Percentiles rank a stretch among this genome's conserved stretches.
Evolutionary conservation across 2,888 invertebrate genomes (phyloP).

Genomic region (Drosophila mimica): DNA sequence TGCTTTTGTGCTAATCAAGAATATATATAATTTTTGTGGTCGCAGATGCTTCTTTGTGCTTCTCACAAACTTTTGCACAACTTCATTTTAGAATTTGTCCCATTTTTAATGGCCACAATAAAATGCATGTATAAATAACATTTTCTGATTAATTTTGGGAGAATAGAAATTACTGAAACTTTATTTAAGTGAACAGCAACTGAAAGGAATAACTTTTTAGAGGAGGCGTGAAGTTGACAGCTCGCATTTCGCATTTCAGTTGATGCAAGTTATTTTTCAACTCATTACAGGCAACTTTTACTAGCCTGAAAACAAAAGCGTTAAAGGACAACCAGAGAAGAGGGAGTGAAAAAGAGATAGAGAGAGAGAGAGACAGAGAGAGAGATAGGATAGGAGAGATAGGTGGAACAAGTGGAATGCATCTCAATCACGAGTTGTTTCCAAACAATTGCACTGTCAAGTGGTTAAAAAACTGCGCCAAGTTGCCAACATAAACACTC

Average conservation of each 20-base stretch:
- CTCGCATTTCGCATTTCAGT: not conserved
- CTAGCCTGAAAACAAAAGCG: constrained; percentile 8
- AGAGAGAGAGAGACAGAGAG: not conserved
- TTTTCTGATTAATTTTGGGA: not conserved
- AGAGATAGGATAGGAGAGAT: not conserved
- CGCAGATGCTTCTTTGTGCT: not conserved
- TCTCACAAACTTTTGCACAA: not conserved
- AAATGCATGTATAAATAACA: not conserved
- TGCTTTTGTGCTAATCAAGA: not conserved
- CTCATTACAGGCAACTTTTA: constrained; percentile 39
- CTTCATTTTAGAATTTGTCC: not conserved
- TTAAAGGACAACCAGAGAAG: not conserved
- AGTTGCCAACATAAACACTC: constrained; percentile 54
- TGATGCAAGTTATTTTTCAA: constrained; percentile 11
- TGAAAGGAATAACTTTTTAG: not conserved
- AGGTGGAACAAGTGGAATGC: constrained; percentile 46
- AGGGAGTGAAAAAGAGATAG: not conserved
- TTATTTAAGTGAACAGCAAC: not conserved
- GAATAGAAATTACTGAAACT: not conserved
- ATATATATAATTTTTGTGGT: not conserved
- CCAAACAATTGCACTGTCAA: constrained; percentile 83
- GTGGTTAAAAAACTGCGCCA: constrained; percentile 77
- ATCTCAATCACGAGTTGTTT: constrained; percentile 76
- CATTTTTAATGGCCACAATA: not conserved
- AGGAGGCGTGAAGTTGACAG: constrained; percentile 1